Evolutionary conservation across 2,888 invertebrate species (phyloP).

Genomic region (Chouioia cunea): DNA sequence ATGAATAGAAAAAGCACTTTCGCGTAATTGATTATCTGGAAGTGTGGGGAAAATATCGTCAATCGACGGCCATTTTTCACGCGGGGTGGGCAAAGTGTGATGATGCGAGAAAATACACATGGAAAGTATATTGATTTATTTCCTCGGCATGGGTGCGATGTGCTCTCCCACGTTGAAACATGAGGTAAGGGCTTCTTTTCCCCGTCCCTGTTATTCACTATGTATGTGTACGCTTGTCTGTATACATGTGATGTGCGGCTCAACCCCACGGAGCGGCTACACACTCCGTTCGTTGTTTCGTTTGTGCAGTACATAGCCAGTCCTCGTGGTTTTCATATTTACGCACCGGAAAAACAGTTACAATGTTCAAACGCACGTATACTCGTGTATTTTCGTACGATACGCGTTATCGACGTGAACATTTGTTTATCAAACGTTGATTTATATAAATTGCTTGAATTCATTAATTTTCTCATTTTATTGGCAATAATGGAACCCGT

Average conservation of each 20-base stretch:
- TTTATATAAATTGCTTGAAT: too few species aligned
- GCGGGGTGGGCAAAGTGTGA: slow-evolving; percentile 7
- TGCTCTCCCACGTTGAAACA: slow-evolving; percentile 55
- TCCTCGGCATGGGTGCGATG: slow-evolving; percentile 52
- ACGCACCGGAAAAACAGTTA: background rate
- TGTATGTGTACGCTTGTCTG: too few species aligned
- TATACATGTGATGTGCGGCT: too few species aligned
- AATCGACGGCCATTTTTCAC: slow-evolving; percentile 14
- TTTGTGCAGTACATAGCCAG: slow-evolving; percentile 48
- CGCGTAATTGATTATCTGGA: slow-evolving; percentile 21
- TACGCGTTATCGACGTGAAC: too few species aligned
- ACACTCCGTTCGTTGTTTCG: slow-evolving; percentile 18
- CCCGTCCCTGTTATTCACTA: slow-evolving; percentile 37
- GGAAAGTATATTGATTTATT: slow-evolving; percentile 62
- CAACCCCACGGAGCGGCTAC: slow-evolving; percentile 33
- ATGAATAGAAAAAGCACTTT: slow-evolving; percentile 48
- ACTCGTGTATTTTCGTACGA: too few species aligned
- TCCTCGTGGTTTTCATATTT: slow-evolving; percentile 47
- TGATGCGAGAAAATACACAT: slow-evolving; percentile 35
- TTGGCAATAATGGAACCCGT: too few species aligned
- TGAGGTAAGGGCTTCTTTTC: slow-evolving; percentile 62
- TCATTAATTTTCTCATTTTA: too few species aligned
- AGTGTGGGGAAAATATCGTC: background rate
- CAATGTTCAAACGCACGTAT: too few species aligned
- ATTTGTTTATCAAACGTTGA: too few species aligned